These are phyloP conservation scores for Pimephales promelas DNA, from an alignment of 2,113 vertebrate genomes.

Conservation along the genomic window DNA sequence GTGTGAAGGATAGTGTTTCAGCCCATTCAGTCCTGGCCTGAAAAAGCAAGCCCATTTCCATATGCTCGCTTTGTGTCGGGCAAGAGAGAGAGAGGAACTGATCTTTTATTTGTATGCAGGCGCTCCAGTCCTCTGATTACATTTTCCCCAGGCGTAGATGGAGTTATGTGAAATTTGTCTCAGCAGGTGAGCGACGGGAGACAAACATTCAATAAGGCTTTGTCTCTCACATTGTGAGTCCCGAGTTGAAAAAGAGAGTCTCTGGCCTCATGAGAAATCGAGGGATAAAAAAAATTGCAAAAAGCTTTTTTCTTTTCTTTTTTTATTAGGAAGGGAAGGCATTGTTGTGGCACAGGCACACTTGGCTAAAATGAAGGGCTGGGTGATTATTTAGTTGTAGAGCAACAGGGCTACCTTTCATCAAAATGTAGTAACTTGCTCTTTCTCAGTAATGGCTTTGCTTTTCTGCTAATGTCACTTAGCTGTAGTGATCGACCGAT, in stretches of 20 bases:
- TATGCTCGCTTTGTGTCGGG: background rate
- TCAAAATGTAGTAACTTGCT: too few species aligned
- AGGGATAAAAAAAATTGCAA: constrained; percentile 10
- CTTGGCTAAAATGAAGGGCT: background rate
- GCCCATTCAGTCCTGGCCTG: constrained; percentile 8
- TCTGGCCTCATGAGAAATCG: background rate
- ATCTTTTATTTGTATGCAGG: constrained; percentile 47
- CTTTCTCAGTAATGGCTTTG: background rate
- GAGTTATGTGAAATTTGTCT: constrained; percentile 44
- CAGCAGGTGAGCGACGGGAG: constrained; percentile 29
- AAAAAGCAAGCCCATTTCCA: constrained; percentile 30
- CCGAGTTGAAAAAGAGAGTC: background rate
- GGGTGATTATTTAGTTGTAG: constrained; percentile 16
- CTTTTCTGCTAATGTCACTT: background rate
- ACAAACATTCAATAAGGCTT: constrained; percentile 47
- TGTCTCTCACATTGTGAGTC: constrained; percentile 38
- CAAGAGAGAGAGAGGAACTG: constrained; percentile 26
- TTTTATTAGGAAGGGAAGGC: constrained; percentile 6
- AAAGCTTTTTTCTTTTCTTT: background rate
- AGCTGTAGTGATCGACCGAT: too few species aligned
- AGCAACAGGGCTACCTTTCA: background rate
- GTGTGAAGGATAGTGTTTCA: constrained; percentile 27
- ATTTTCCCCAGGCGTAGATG: constrained; percentile 25
- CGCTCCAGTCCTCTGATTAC: constrained; percentile 36
- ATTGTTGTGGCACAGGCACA: background rate